Conservation (phyloP, 2,797 vertebrate species). For the Pipistrellus pygmaeus region DNA sequence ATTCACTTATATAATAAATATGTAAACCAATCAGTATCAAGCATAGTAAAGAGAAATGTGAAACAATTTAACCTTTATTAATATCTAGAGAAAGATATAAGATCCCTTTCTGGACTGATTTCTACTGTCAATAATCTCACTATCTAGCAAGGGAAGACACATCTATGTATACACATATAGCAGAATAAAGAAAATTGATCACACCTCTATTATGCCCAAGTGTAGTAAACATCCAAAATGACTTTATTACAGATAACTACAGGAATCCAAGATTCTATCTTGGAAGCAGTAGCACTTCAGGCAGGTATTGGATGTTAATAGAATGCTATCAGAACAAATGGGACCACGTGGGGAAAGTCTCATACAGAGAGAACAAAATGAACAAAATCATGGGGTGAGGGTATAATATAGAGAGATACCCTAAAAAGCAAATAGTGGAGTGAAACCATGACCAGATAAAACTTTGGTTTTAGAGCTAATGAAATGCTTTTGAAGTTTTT, state of each 20-base stretch:
- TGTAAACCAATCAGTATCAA: background rate
- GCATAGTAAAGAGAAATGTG: conserved; percentile 3
- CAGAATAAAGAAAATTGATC: background rate
- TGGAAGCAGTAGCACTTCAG: background rate
- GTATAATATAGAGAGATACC: background rate
- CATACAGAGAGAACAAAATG: conserved; percentile 10
- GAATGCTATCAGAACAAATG: background rate
- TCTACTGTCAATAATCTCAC: background rate
- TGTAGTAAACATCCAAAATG: background rate
- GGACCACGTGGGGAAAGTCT: background rate
- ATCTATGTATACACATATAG: background rate
- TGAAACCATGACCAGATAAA: background rate
- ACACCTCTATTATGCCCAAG: background rate
- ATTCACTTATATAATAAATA: background rate
- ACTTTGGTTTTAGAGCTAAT: background rate
- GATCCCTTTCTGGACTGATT: background rate
- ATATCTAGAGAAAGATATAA: background rate
- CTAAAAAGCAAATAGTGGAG: background rate
- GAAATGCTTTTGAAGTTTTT: background rate
- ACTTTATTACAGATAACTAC: background rate
- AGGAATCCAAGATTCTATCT: background rate
- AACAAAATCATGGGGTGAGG: background rate
- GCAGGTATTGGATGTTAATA: background rate
- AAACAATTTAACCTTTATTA: background rate
- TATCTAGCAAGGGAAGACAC: background rate